Evolutionary conservation across 1,140 invertebrate genomes (phyloP), one percentile per base, ranked within the genome.

Genomic region (fruit fly (Drosophila melanogaster)): DNA sequence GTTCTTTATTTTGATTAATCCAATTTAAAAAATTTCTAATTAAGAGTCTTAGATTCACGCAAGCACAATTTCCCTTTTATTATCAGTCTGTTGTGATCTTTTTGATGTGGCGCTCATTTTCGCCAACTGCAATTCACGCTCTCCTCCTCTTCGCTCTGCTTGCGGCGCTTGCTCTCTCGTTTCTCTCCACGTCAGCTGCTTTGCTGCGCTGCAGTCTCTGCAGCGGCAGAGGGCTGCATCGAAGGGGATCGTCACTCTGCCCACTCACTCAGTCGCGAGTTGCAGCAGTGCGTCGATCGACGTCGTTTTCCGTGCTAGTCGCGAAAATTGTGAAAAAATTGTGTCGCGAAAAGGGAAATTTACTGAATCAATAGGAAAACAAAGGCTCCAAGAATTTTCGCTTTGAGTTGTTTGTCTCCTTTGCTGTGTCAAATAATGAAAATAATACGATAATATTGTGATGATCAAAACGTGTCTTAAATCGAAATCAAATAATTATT

Each of bases 211-310:
- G 64, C 64, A 64, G 17, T 38, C 46, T n/a, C 30, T n/a, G n/a
- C 12, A 37, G 15, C 7, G 59, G 44, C 44, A 46, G 62, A 33
- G 57, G 43, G 59, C 24, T 22, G 19, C 55, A 44, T 44, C 24
- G 49, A 5, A 14, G 30, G 53, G 33, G 33, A 26, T 33, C 40
- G 15, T 19, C 47, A 11, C 37, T 51, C 60, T 64, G 15, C 59
- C 60, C 64, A 65, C 64, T 67, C 64, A 65, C 64, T 67, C 64
- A 67, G 37, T 67, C 60, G 38, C 44, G 19, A 66, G 12, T 7
- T 51, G 64, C 64, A 67, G 58, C 58, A 61, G 64, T 67, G 64
- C 64, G 64, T 67, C 64, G 64, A 67, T 66, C 60, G 64, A 67
- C 64, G 64, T 67, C 30, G 64, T 66, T 67, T 65, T 65, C 37